phyloP scores from a whole-genome alignment of 2,797 vertebrate genomes.

The Cyprinodon diabolis region DNA sequence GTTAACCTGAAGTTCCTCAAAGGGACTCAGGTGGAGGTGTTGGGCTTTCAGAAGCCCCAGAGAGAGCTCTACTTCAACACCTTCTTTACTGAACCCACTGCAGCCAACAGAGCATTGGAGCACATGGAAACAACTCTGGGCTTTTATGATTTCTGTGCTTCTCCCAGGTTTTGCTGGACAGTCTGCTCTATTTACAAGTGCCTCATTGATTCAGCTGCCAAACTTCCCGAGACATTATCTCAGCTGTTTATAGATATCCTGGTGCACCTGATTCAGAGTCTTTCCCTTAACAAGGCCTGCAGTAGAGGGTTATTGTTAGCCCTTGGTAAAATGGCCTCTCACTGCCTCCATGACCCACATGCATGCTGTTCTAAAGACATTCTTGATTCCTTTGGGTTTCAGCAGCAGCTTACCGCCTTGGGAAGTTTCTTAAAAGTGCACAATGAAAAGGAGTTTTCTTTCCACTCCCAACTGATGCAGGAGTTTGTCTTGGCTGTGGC shows the following conservation, averaged over 20 bases:
- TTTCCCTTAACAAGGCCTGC: constrained; percentile 12
- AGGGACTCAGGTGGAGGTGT: constrained; percentile 49
- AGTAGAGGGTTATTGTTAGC: constrained; percentile 55
- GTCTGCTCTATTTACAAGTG: constrained; percentile 69
- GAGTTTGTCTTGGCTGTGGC: constrained; percentile 76
- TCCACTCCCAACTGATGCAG: constrained; percentile 69
- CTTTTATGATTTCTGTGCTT: constrained; percentile 69
- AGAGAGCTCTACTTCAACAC: constrained; percentile 64
- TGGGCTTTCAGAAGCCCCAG: constrained; percentile 78
- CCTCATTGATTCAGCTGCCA: constrained; percentile 43
- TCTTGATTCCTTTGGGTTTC: constrained; percentile 54
- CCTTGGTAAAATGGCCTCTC: constrained; percentile 71
- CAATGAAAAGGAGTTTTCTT: constrained; percentile 60
- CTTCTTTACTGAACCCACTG: constrained; percentile 63
- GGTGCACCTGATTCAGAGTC: constrained; percentile 51
- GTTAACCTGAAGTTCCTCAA: constrained; percentile 28
- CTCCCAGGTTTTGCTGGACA: constrained; percentile 82
- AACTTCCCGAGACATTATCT: constrained; percentile 76
- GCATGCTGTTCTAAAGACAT: constrained; percentile 49
- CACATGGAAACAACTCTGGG: constrained; percentile 74
- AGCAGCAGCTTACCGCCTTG: constrained; percentile 30
- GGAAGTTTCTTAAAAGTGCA: constrained; percentile 55
- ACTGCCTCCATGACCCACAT: constrained; percentile 26
- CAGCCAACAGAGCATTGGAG: constrained; percentile 45
- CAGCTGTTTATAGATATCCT: constrained; percentile 70